Conservation (phyloP, 2,888 invertebrate species). For the Pocota personata region DNA sequence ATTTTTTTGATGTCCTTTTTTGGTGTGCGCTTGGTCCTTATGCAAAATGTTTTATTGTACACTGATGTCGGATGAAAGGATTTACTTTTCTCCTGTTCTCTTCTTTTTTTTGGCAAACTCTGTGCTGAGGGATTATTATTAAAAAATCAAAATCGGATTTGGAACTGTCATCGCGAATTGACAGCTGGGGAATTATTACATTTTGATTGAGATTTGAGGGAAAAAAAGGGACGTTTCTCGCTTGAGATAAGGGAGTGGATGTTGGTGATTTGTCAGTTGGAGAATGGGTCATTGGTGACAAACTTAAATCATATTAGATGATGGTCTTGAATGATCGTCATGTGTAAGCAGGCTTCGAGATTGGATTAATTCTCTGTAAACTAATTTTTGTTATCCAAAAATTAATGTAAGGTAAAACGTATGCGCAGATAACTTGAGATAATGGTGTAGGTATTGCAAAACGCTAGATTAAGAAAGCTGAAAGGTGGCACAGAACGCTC, state of each 20-base stretch:
- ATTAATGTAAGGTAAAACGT: no score
- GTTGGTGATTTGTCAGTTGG: background rate
- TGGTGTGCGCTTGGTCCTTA: slow-evolving; percentile 8
- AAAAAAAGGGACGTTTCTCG: background rate
- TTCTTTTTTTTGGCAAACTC: background rate
- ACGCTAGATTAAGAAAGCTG: no score
- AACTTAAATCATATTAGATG: background rate
- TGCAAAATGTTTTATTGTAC: slow-evolving; percentile 47
- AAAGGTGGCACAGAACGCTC: no score
- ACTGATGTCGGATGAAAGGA: slow-evolving; percentile 29
- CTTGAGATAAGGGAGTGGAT: background rate
- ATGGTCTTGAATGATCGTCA: background rate
- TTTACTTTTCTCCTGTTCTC: slow-evolving; percentile 3
- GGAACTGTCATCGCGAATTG: slow-evolving; percentile 54
- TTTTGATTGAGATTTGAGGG: slow-evolving; percentile 47
- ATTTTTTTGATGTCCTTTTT: slow-evolving; percentile 29
- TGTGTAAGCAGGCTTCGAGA: background rate
- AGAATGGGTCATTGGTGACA: background rate
- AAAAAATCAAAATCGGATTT: slow-evolving; percentile 62
- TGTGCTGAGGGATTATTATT: slow-evolving; percentile 42
- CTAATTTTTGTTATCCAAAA: no score
- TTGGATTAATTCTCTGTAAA: no score
- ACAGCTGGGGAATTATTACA: slow-evolving; percentile 57
- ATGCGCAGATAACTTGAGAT: no score
- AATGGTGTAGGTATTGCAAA: no score